Evolutionary conservation across 2,888 invertebrate genomes (phyloP).

Genomic region (Nymphalis polychloros): DNA sequence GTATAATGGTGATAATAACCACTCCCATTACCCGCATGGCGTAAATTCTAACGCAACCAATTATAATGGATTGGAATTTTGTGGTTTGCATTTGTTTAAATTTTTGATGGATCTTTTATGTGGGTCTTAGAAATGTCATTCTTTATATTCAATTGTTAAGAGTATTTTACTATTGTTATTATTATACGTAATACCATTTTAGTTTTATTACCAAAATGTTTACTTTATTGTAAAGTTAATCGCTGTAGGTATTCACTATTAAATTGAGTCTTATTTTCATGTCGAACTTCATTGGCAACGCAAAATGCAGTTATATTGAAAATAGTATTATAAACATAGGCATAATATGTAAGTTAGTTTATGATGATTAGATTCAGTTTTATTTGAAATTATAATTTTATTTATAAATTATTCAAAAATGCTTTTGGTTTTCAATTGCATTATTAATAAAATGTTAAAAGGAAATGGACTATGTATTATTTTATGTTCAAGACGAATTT

Average conservation of each 20-base stretch:
- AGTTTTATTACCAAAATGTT: neutral
- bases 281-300: no score
- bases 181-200: neutral
- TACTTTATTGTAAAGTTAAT: neutral
- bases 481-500: neutral
- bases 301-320: no score
- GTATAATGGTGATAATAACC: conserved; percentile 48
- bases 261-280: neutral
- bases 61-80: conserved; percentile 39
- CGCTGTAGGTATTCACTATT: neutral
- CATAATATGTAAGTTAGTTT: no score
- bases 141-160: conserved; percentile 16
- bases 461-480: neutral
- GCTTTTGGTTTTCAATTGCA: no score
- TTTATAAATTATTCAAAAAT: no score
- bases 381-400: no score
- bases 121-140: conserved; percentile 31
- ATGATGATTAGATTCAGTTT: no score
- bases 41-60: conserved; percentile 41
- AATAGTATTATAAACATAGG: no score
- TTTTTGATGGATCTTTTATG: conserved; percentile 37
- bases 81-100: conserved; percentile 36
- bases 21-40: conserved; percentile 40
- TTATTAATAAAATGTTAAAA: no score
- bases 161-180: no score